These are phyloP conservation scores for Hipposideros armiger DNA, from an alignment of 2,113 vertebrate species.

Conservation along the genomic window DNA sequence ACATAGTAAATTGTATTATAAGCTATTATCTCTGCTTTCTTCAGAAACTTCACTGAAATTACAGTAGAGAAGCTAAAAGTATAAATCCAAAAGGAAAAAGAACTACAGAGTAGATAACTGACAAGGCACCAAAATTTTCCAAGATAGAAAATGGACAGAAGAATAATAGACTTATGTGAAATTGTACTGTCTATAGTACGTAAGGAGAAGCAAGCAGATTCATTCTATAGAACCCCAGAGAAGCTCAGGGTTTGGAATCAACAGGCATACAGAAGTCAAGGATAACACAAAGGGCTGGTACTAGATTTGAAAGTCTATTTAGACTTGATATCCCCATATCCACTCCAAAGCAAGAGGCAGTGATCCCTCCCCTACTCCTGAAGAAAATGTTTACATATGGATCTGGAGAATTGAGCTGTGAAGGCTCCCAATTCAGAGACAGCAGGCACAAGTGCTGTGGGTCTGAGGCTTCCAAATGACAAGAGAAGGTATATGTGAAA, in stretches of 20 bases:
- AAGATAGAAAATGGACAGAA: not conserved
- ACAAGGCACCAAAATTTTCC: not conserved
- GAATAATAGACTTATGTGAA: not conserved
- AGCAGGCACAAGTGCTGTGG: not conserved
- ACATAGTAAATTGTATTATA: not conserved
- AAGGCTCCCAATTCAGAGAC: not conserved
- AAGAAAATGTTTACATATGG: not conserved
- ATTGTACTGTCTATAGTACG: not conserved
- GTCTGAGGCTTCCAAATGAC: not conserved
- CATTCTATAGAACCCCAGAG: not conserved
- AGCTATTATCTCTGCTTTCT: not conserved
- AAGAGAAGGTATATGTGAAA: not conserved
- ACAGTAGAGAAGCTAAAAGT: not conserved
- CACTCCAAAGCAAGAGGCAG: not conserved
- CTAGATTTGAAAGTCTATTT: not conserved
- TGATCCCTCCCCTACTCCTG: not conserved
- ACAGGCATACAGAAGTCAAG: not conserved
- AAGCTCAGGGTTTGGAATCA: not conserved
- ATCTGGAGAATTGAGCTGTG: not conserved
- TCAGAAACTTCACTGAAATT: slow-evolving; percentile 37
- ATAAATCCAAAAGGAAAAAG: not conserved
- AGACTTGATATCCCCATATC: not conserved
- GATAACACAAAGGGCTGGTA: not conserved
- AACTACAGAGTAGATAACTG: not conserved
- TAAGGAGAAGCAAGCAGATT: not conserved